Evolutionary conservation across 2,888 invertebrate species (phyloP), one percentile per base, ranked within the genome.

Genomic region (Watsonalla cultraria): DNA sequence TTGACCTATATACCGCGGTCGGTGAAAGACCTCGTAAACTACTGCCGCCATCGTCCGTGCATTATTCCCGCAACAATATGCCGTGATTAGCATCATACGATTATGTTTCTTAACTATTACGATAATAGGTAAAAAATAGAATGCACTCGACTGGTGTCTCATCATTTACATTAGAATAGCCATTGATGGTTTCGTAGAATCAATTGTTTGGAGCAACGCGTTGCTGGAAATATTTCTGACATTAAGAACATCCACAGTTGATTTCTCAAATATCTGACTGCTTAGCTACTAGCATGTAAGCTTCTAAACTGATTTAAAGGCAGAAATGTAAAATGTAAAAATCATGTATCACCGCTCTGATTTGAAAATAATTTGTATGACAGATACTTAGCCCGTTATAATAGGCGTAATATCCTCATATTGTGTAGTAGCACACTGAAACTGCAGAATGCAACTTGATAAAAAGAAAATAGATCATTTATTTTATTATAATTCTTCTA

Each of bases 21-120:
- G 90, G 90, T 90, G 90, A 90, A 90, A 89, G 89, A 90, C 90
- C 90, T 89, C 90, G 79, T 90, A 88, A 90, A 90, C 86, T 82
- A 84, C 80, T 82, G 72, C 82, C 77, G 75, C 72, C 74, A 78
- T 8, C 9, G 37, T 9, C 9, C 37, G 81, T 82, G 84, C 85
- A 87, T 84, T 87, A 86, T 88, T 86, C 84, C 86, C 78, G 80
- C 83, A 84, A 87, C 84, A 83, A 82, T 84, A 79, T 80, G 74
- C 69, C 63, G 61, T 62, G 62, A 59, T 65, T 64, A 66, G 57
- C 62, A 55, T 55, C 74, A 76, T 65, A 62, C 84, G 66, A 86
- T 77, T 79, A 68, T 82, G 74, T 61, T 61, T 68, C 75, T 74
- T 87, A 84, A 73, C 62, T 61, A 62, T 37, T 57, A 55, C 55